Base-by-base conservation (phyloP, 2,797 vertebrate genomes). In the Channallabes apus region DNA sequence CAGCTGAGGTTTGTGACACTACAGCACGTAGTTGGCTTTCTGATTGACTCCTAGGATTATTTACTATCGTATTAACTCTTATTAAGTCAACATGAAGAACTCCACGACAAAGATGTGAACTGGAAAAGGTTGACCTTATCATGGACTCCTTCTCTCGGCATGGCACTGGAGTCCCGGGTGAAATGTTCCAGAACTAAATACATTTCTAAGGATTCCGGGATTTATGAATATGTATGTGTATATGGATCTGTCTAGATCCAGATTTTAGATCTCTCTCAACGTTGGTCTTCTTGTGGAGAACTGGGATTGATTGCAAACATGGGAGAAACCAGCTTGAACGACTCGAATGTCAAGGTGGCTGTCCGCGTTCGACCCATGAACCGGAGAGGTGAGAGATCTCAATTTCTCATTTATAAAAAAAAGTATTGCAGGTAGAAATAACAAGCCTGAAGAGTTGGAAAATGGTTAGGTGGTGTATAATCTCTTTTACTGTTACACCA, bases 321-420 rank as follows among this genome's bases (percentile, higher is more conserved):
- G 94, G 95, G 94, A 85, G 95, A 96, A 88, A 87, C 91, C 85
- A 92, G 89, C 87, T 94, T 98, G 94, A 96, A 95, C 84, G 95
- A 97, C 93, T 95, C 97, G 85, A 99, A 98, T 90, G 98, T 99
- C 93, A 98, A 99, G 94, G 98, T 99, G 94, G 98, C 98, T 67
- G 97, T 99, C 88, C 96, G 98, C 76, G 93, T 99, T 85, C 97
- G 98, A 88, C 98, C 80, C 65, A 29, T 72, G 77, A 82, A 29
- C 94, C 94, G 97, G 89, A 95, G 98, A 96, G 98, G 98, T 99
- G 93, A 98, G 97, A 72, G 72, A 32, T 32, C 65, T 64, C 58
- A 76, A 76, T 12, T 56, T 69, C 29, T 64, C 46, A 75, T 20
- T 79, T 56, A 18, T 38, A 2, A 41, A 41, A 41, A 41, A 41